Evolutionary conservation across 2,888 invertebrate genomes (phyloP), one percentile per base, ranked within the genome.

Genomic region (Plutella xylostella): DNA sequence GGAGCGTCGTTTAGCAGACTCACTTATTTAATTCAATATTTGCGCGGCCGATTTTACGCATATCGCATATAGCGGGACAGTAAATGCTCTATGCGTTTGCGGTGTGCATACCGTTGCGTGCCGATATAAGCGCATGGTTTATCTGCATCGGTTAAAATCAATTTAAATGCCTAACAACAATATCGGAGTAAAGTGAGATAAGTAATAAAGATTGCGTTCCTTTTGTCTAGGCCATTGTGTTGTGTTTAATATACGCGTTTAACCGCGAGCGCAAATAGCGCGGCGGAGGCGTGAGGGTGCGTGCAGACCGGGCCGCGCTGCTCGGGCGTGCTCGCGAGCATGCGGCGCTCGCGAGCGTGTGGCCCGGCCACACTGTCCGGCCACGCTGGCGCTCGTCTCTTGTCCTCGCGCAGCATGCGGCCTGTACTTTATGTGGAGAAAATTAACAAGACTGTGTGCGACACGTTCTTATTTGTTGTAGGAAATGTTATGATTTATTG

Each of bases 391-490:
- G n/a, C n/a, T n/a, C n/a, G n/a, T n/a, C n/a, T n/a, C n/a, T n/a
- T n/a, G n/a, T n/a, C n/a, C n/a, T n/a, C n/a, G n/a, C n/a, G n/a
- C n/a, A n/a, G n/a, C n/a, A n/a, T n/a, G 52, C 54, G 68, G 65
- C 59, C 65, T 14, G 46, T 57, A 46, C 51, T 52, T 52, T 52
- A 52, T 51, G 54, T 49, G 55, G 51, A 55, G 58, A 55, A 67
- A 72, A 74, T 76, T 73, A 73, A 69, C 67, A 61, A 53, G 58
- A 63, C 72, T 73, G 68, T 66, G 63, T 64, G 70, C 72, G 68
- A 75, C 73, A 61, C 60, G 57, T 21, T 11, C n/a, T 42, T 44
- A 38, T 47, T 45, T 45, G 47, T 42, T 45, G 45, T 41, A 48
- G 42, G 45, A 47, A 47, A 47, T 41, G 45, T 22, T 39, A 37